A percentile compares a stretch with the other conserved stretches of the same genome.
Conservation (phyloP, 2,797 vertebrate species). For the Carapus acus region DNA sequence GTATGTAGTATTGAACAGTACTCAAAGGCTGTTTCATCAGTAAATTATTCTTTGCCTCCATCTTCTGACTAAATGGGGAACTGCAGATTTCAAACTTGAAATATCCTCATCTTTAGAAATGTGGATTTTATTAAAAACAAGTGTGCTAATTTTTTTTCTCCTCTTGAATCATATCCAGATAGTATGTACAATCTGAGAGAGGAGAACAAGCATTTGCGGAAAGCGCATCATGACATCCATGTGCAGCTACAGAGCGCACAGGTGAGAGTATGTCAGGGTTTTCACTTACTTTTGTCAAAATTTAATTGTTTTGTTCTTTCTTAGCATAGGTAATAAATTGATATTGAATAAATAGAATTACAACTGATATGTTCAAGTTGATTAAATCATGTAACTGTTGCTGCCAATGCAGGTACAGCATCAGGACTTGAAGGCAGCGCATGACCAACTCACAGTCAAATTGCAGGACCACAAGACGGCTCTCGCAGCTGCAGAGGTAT, state of each 20-base stretch:
- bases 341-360: too few species aligned
- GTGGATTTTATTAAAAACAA: neutral
- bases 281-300: neutral
- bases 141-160: too few species aligned
- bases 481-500: conserved; percentile 93
- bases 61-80: conserved; percentile 33
- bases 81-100: conserved; percentile 19
- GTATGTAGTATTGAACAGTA: too few species aligned
- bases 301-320: neutral
- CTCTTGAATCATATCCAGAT: too few species aligned
- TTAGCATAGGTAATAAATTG: too few species aligned
- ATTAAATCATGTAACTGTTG: neutral
- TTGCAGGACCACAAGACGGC: conserved; percentile 98
- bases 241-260: conserved; percentile 88
- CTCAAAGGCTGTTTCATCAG: neutral
- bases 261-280: conserved; percentile 67
- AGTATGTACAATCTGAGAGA: conserved; percentile 85
- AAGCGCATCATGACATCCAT: conserved; percentile 93
- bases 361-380: neutral
- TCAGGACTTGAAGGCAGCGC: conserved; percentile 85
- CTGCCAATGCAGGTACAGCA: conserved; percentile 81
- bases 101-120: too few species aligned
- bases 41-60: conserved; percentile 40
- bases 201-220: conserved; percentile 92
- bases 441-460: conserved; percentile 87